Conservation (phyloP, 2,888 invertebrate species). For the Amiota mariae region DNA sequence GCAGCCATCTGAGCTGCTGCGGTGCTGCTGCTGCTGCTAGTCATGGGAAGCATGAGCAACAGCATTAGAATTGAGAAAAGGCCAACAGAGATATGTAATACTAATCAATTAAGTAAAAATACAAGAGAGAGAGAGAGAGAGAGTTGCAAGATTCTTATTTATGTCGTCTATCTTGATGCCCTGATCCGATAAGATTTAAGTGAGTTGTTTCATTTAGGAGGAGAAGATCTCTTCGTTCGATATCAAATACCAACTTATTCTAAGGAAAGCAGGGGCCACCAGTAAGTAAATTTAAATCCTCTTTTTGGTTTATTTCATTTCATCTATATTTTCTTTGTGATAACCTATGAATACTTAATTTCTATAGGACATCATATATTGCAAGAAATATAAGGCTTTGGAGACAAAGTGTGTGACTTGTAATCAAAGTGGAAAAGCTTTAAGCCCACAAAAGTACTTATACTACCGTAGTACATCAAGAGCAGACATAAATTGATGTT, state of each 20-base stretch:
- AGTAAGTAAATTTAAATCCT: too few relatives aligned
- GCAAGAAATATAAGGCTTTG: too few relatives aligned
- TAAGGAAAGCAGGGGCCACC: too few relatives aligned
- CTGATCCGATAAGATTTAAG: slow-evolving; percentile 10
- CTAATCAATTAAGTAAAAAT: slow-evolving; percentile 56
- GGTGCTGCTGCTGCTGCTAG: too few relatives aligned
- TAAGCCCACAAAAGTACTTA: background rate
- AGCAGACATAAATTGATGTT: slow-evolving; percentile 61
- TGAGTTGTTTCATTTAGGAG: background rate
- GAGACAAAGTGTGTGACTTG: background rate
- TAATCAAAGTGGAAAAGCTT: slow-evolving; percentile 15
- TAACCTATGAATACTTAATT: too few relatives aligned
- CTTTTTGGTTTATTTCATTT: too few relatives aligned
- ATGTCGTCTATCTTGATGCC: background rate
- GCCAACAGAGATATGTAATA: slow-evolving; percentile 49
- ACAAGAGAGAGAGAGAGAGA: background rate
- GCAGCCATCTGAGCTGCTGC: slow-evolving; percentile 46
- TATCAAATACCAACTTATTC: too few relatives aligned
- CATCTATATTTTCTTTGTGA: too few relatives aligned
- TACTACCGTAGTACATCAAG: background rate
- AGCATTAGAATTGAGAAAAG: slow-evolving; percentile 47
- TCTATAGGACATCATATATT: too few relatives aligned
- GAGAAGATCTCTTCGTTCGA: too few relatives aligned
- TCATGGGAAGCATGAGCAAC: background rate
- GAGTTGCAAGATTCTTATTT: background rate